phyloP scores from a whole-genome alignment of 1,140 invertebrate species.

The Laupala kohalensis region DNA sequence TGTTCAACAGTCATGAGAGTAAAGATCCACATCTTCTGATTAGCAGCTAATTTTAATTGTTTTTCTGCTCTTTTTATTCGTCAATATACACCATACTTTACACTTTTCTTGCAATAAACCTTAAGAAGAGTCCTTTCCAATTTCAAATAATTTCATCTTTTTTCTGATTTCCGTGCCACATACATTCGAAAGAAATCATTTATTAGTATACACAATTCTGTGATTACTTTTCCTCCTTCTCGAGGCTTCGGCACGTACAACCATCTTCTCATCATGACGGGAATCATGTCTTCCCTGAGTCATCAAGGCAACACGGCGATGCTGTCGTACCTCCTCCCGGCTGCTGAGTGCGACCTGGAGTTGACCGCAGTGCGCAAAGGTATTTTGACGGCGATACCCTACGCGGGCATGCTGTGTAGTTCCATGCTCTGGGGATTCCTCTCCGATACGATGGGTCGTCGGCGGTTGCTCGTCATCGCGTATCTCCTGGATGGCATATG shows the following conservation, averaged over 20 bases:
- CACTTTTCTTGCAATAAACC: no score
- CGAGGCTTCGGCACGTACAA: not conserved
- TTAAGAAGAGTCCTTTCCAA: no score
- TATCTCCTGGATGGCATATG: slow-evolving; percentile 54
- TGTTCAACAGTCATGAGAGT: no score
- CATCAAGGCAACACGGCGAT: not conserved
- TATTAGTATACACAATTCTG: no score
- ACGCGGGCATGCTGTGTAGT: slow-evolving; percentile 31
- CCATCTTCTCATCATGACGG: not conserved
- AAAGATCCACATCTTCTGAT: no score
- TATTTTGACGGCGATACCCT: not conserved
- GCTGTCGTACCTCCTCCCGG: not conserved
- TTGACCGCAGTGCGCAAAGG: not conserved
- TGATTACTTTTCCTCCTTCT: no score
- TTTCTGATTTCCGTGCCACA: no score
- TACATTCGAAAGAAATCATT: no score
- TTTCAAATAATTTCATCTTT: no score
- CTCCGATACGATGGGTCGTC: slow-evolving; percentile 60
- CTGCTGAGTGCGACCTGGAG: not conserved
- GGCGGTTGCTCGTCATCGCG: slow-evolving; percentile 52
- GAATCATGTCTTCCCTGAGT: not conserved
- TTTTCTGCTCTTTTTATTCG: no score
- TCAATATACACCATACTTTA: no score
- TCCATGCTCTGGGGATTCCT: slow-evolving; percentile 71
- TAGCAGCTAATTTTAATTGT: no score